Conservation (phyloP, 37 sponge, comb jelly and placozoan genomes). For the Diacarnus erythraeanus region DNA sequence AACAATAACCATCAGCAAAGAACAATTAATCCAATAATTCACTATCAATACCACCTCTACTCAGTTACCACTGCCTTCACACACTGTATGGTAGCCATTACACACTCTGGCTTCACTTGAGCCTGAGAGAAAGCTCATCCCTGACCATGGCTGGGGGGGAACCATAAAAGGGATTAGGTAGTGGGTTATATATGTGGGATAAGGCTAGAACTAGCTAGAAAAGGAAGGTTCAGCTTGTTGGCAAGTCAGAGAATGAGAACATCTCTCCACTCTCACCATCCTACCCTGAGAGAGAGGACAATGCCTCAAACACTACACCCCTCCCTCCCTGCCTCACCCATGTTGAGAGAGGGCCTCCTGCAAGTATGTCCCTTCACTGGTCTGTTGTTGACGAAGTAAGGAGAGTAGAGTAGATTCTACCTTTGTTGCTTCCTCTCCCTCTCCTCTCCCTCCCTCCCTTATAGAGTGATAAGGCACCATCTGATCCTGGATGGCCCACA, state of each 20-base stretch:
- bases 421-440: not conserved
- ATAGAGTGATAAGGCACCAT: slow-evolving; percentile 41
- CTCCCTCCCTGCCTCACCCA: slow-evolving; percentile 46
- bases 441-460: slow-evolving; percentile 27
- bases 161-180: too few relatives aligned
- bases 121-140: too few relatives aligned
- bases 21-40: not conserved
- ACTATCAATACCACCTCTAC: not conserved
- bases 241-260: too few relatives aligned
- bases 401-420: slow-evolving; percentile 31
- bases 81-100: too few relatives aligned
- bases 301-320: too few relatives aligned
- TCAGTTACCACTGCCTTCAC: not conserved
- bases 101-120: too few relatives aligned
- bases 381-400: slow-evolving; percentile 34
- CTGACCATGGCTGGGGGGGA: too few relatives aligned
- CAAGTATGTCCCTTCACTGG: slow-evolving; percentile 28
- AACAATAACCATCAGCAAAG: not conserved
- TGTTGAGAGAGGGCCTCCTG: slow-evolving; percentile 19
- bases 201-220: too few relatives aligned
- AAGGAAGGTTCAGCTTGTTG: too few relatives aligned
- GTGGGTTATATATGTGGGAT: too few relatives aligned
- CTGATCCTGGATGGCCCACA: slow-evolving; percentile 20
- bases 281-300: too few relatives aligned
- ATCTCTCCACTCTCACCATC: too few relatives aligned